phyloP scores from a whole-genome alignment of 1,140 invertebrate species.

The Leptopilina clavipes region DNA sequence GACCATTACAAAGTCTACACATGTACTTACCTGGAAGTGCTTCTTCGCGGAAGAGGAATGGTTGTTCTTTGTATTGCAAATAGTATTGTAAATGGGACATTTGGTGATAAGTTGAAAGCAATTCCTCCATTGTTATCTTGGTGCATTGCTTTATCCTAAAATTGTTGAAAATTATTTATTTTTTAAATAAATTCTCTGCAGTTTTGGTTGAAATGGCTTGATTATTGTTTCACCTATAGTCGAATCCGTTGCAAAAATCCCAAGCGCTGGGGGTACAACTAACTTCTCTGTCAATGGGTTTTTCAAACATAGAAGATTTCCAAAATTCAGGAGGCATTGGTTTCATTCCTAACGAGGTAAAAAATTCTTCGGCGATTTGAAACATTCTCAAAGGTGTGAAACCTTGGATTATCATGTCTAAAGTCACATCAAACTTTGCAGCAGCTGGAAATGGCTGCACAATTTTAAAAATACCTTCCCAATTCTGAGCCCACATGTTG shows the following conservation, averaged over 20 bases:
- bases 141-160: constrained; percentile 94
- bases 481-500: constrained; percentile 91
- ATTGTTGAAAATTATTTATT: constrained; percentile 43
- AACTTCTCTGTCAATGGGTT: constrained; percentile 82
- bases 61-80: constrained; percentile 86
- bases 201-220: no score
- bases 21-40: constrained; percentile 81
- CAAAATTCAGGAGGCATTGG: constrained; percentile 88
- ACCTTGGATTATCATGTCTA: constrained; percentile 84
- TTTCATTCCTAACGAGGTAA: constrained; percentile 85
- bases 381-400: constrained; percentile 85
- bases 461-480: constrained; percentile 86
- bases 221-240: constrained; percentile 80
- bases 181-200: no score
- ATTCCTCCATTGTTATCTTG: constrained; percentile 85
- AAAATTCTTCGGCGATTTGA: constrained; percentile 88
- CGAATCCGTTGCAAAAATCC: constrained; percentile 90
- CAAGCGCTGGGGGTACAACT: constrained; percentile 91
- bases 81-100: constrained; percentile 91
- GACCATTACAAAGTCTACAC: no score
- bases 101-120: constrained; percentile 89
- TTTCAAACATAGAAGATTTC: constrained; percentile 84
- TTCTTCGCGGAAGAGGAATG: constrained; percentile 83
- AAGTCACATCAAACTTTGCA: constrained; percentile 83
- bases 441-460: constrained; percentile 86